Percentiles rank a stretch among this genome's conserved stretches.
Evolutionary conservation across 2,113 vertebrate genomes (phyloP).

Genomic region (Cricetomys ansorgei): DNA sequence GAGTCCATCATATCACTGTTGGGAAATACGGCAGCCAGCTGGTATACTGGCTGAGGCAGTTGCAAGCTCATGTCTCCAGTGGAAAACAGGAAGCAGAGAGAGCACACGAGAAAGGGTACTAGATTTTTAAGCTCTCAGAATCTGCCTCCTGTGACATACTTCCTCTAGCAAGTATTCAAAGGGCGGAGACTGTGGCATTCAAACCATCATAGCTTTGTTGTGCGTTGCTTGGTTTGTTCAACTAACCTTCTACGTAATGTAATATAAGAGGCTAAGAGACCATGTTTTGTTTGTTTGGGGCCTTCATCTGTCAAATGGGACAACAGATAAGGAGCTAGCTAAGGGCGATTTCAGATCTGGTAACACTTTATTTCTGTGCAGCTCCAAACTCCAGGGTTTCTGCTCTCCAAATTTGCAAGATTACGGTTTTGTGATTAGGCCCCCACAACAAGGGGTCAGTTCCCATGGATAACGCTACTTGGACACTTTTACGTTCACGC

Average conservation of each 20-base stretch:
- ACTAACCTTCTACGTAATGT: background rate
- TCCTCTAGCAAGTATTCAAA: background rate
- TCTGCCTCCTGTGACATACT: background rate
- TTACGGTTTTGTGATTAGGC: background rate
- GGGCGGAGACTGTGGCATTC: background rate
- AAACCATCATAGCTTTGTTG: background rate
- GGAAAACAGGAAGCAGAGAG: background rate
- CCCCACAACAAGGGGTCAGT: background rate
- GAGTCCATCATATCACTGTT: background rate
- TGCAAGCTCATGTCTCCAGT: background rate
- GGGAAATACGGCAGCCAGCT: background rate
- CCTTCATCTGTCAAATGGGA: background rate
- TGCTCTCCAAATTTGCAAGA: background rate
- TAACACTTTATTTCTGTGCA: background rate
- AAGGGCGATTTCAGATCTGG: background rate
- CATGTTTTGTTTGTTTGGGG: background rate
- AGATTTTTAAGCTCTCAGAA: background rate
- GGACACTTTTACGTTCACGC: background rate
- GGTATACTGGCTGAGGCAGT: background rate
- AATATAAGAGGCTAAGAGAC: background rate
- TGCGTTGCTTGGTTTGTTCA: background rate
- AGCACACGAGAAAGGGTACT: background rate
- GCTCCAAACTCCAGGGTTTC: background rate
- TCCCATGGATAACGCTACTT: background rate
- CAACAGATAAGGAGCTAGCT: background rate